Percentiles rank a stretch among this genome's conserved stretches.
These are phyloP conservation scores for Leptinotarsa peninsularis DNA, from an alignment of 2,888 invertebrate species.

Conservation along the genomic window DNA sequence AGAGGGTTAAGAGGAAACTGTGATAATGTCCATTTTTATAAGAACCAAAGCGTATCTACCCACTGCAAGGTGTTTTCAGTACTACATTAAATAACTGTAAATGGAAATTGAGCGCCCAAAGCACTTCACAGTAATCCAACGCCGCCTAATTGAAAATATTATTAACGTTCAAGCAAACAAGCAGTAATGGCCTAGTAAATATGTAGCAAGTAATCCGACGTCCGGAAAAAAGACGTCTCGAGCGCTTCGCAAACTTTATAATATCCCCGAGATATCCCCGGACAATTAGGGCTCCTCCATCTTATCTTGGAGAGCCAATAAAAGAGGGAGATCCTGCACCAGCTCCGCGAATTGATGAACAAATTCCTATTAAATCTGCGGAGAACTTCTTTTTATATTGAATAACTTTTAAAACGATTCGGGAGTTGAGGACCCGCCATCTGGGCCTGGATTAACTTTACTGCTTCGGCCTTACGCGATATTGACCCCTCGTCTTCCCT, in stretches of 20 bases:
- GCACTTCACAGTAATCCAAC: background rate
- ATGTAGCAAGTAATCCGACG: slow-evolving; percentile 36
- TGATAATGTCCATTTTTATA: no score
- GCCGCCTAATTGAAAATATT: slow-evolving; percentile 2
- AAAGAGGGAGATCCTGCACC: slow-evolving; percentile 58
- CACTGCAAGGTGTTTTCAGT: no score
- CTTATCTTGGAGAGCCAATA: slow-evolving; percentile 54
- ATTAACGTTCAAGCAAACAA: slow-evolving; percentile 5
- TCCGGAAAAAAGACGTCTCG: slow-evolving; percentile 29
- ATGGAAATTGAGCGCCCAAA: background rate
- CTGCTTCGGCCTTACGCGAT: slow-evolving; percentile 53
- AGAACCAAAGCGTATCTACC: no score
- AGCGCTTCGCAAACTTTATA: slow-evolving; percentile 50
- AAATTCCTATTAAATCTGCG: slow-evolving; percentile 68
- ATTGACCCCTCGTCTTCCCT: slow-evolving; percentile 33
- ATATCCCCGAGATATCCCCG: slow-evolving; percentile 53
- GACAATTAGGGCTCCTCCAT: slow-evolving; percentile 53
- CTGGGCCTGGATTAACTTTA: slow-evolving; percentile 67
- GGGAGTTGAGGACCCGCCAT: slow-evolving; percentile 63
- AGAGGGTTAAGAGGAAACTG: no score
- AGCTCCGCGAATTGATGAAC: slow-evolving; percentile 68
- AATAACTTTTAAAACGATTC: slow-evolving; percentile 66
- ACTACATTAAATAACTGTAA: background rate
- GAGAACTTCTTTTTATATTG: slow-evolving; percentile 67
- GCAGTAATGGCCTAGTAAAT: slow-evolving; percentile 35